These are phyloP conservation scores for Riparia riparia DNA, from an alignment of 2,113 vertebrate species.

Conservation along the genomic window DNA sequence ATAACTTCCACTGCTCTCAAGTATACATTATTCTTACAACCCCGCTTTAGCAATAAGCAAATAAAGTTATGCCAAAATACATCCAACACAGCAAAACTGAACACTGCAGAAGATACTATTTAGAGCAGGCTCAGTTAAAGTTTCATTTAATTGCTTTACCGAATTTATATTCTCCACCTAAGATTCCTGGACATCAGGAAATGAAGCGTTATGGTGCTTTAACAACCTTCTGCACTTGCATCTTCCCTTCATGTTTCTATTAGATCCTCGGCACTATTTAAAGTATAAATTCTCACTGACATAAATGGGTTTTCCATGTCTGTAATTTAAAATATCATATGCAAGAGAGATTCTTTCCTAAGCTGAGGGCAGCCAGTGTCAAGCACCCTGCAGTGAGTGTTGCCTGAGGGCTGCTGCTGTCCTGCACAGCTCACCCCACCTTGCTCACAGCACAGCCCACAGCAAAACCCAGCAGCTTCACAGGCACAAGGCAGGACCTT, in stretches of 20 bases:
- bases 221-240: conserved; percentile 4
- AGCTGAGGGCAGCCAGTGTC: background rate
- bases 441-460: background rate
- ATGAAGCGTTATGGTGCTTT: background rate
- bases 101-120: background rate
- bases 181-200: background rate
- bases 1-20: background rate
- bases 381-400: background rate
- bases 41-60: background rate
- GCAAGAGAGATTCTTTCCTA: background rate
- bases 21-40: background rate
- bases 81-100: background rate
- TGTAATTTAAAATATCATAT: background rate
- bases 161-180: conserved; percentile 1
- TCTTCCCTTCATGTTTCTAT: background rate
- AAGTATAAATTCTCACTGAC: background rate
- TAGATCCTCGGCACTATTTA: background rate
- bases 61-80: background rate
- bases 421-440: background rate
- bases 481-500: background rate
- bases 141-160: conserved; percentile 3
- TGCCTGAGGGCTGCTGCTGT: background rate
- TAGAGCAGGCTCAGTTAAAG: background rate
- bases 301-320: background rate
- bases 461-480: background rate